Conservation (phyloP, 2,888 invertebrate genomes). For the Lepidochitona cinerea region DNA sequence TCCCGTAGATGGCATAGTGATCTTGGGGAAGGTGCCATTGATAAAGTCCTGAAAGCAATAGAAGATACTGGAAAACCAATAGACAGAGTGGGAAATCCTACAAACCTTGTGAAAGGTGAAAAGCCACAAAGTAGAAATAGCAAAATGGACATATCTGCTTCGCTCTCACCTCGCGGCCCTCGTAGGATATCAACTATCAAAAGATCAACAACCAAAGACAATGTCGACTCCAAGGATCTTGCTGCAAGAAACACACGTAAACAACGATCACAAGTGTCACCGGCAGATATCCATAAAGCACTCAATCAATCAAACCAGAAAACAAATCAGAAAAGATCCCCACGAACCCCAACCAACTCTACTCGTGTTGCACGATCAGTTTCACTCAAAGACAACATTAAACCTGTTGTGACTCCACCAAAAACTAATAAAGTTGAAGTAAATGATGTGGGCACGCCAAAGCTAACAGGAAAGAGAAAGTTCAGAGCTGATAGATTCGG, state of each 20-base stretch:
- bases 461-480: slow-evolving; percentile 55
- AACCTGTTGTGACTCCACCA: not conserved
- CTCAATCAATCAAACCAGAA: slow-evolving; percentile 26
- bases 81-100: slow-evolving; percentile 31
- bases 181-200: no score
- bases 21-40: slow-evolving; percentile 53
- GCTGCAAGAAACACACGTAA: slow-evolving; percentile 45
- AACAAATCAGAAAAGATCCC: not conserved
- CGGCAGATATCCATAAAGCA: slow-evolving; percentile 57
- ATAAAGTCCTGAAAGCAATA: slow-evolving; percentile 59
- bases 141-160: not conserved
- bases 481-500: slow-evolving; percentile 59
- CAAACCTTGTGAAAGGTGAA: not conserved
- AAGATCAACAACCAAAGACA: not conserved
- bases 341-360: not conserved
- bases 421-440: not conserved
- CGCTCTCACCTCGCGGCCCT: not conserved
- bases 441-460: slow-evolving; percentile 30
- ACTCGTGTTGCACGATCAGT: not conserved
- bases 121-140: not conserved
- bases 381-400: not conserved
- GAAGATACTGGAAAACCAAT: slow-evolving; percentile 59
- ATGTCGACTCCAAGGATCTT: slow-evolving; percentile 14
- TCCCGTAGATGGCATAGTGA: slow-evolving; percentile 49
- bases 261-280: slow-evolving; percentile 48